Conservation (phyloP, 2,113 vertebrate genomes). For the Chauna torquata region DNA sequence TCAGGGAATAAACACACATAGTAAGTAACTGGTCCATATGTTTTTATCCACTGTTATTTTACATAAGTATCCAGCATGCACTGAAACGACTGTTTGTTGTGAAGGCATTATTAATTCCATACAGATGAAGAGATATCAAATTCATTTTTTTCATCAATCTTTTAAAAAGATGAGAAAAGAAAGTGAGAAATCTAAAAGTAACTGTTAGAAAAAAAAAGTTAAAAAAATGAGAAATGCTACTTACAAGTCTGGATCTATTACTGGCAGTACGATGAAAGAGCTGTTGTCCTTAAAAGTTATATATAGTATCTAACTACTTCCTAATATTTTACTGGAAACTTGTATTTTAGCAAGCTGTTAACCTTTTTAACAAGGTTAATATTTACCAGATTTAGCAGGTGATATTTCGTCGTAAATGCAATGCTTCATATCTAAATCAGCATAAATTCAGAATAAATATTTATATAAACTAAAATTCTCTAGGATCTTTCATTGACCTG, state of each 20-base stretch:
- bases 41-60: constrained; percentile 44
- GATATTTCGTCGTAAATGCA: neutral
- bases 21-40: constrained; percentile 47
- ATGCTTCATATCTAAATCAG: neutral
- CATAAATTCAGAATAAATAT: neutral
- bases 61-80: constrained; percentile 14
- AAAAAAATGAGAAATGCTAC: neutral
- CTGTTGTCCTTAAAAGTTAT: constrained; percentile 44
- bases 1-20: constrained; percentile 5
- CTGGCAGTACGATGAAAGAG: constrained; percentile 4
- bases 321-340: neutral
- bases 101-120: constrained; percentile 56
- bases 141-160: neutral
- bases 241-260: neutral
- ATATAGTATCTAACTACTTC: neutral
- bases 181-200: constrained; percentile 11
- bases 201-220: neutral
- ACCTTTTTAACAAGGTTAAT: neutral
- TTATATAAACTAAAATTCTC: neutral
- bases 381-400: neutral
- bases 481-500: neutral
- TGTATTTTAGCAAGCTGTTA: neutral
- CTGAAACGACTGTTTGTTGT: constrained; percentile 45
- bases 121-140: constrained; percentile 52
- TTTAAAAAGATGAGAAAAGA: neutral